Base-by-base conservation (phyloP, 1,140 invertebrate species). In the Arctopsyche grandis region DNA sequence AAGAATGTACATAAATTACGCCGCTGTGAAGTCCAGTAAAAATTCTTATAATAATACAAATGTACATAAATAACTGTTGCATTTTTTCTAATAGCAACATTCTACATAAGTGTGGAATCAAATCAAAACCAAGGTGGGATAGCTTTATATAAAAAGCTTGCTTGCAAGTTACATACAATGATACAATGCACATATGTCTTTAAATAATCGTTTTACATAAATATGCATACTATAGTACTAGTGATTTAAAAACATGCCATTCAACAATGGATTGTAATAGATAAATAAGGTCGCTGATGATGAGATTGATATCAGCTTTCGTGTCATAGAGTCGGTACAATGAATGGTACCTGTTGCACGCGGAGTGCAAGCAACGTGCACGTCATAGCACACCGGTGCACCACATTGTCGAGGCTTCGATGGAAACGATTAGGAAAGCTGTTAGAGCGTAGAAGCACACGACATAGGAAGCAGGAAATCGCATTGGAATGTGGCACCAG, bases 321-420 rank as follows among this genome's bases (percentile, higher is more conserved):
- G 63, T 66, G 63, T 66, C 63, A 24, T 9, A 52, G 12, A 12
- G 24, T 26, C 9, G 56, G 56, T 60, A 60, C 56, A 66, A 66
- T 66, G 63, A 26, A 66, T 22, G 24, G 63, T 66, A 66, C 63
- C 24, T 66, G 63, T 66, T 66, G 63, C 63, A 66, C 24, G 24
- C 24, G 16, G 48, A 16, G 3, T 60, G 56, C 56, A 60, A 60
- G 21, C 56, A 16, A 19, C 56, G 21, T 60, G 63, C 63, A 52
- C 12, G 3, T 52, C 48, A 52, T 16, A 52, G 16, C 48, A 52
- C 56, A 14, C n/a, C 63, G 12, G 21, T 66, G 63, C 63, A 66
- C 12, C 22, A 29, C 14, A 26, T 66, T 66, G 63, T 66, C 4
- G 24, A 66, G 10, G 48, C 48, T 52, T 52, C 48, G 48, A 52